Conservation (phyloP, 2,888 invertebrate genomes). For the Eupeodes latifasciatus region DNA sequence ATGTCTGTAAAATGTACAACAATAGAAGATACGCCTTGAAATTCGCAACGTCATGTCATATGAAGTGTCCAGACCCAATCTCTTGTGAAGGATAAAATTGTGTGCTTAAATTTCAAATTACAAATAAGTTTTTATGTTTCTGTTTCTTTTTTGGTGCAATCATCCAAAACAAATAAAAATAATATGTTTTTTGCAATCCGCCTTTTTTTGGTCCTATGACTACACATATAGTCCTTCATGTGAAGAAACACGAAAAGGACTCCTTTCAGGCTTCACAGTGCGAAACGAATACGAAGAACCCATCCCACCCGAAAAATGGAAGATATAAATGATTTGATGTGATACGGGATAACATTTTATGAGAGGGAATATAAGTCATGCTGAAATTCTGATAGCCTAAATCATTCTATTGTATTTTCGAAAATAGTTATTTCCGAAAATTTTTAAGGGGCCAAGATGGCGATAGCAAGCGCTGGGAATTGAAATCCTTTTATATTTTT, state of each 20-base stretch:
- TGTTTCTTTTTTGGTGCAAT: conserved; percentile 2
- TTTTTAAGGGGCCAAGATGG: conserved; percentile 2
- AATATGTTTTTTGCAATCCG: neutral
- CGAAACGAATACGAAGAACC: no score
- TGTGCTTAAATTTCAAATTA: neutral
- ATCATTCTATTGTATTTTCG: conserved; percentile 53
- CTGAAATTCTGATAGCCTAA: conserved; percentile 48
- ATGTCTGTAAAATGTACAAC: no score
- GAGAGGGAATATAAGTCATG: conserved; percentile 30
- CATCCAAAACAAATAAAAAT: conserved; percentile 22
- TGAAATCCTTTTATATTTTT: conserved; percentile 45
- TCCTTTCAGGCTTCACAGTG: conserved; percentile 54
- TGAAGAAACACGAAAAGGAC: neutral
- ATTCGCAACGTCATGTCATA: no score
- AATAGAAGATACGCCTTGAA: no score
- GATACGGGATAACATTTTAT: conserved; percentile 50
- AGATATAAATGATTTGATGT: conserved; percentile 28
- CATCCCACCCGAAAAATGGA: neutral
- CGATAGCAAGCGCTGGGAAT: conserved; percentile 51
- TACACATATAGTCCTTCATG: neutral
- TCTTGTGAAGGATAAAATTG: neutral
- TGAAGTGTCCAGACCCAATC: neutral
- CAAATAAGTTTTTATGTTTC: neutral
- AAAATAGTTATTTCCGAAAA: neutral
- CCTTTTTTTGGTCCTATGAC: neutral